Base-by-base conservation (phyloP, 2,888 invertebrate species). In the Colostygia pectinataria region DNA sequence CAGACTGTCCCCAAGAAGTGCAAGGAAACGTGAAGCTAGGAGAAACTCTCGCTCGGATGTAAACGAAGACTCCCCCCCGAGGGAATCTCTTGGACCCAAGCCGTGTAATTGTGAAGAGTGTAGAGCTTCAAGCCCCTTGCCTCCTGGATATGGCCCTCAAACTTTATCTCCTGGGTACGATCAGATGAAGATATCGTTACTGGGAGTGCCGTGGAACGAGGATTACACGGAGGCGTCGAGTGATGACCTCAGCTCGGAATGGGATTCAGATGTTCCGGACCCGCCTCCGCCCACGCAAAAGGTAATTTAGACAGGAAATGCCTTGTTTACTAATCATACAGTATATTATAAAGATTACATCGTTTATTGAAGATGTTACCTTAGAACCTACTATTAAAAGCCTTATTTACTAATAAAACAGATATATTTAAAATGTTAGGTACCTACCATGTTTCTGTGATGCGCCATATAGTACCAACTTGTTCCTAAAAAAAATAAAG, bases 221-320 rank as follows among this genome's bases (percentile, higher is more conserved):
- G 97, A 97, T 71, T 97, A 95, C 78, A 96, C 96, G 8, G 96
- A 97, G 70, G 95, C 96, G n/a, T 96, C 96, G 61, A 96, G 96
- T 74, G 97, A 97, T 79, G 97, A 97, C 80, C 92, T 97, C 53
- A 96, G 96, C 77, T 97, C 97, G 8, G 97, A 97, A 73, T 97
- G 97, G 97, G 97, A 97, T 74, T 96, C 96, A 1, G 96, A 96
- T 80, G 94, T 93, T 4, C 92, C 93, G 9, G 93, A 93, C 42
- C 88, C 88, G 1, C 77, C 83, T 18, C 83, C 84, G 18, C 85
- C 88, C 18, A 79, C 77, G 53, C 80, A 80, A 63, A 88, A 83
- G 80, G 83, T 83, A 78, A 66, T 40, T 48, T 46, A 39, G 12
- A 41, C 41, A 57, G 54, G 52, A 56, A 44, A 45, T 51, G 14